Percentiles rank a stretch among this genome's conserved stretches.
Conservation (phyloP, 1,140 invertebrate species). For the Melanaphis sacchari region DNA sequence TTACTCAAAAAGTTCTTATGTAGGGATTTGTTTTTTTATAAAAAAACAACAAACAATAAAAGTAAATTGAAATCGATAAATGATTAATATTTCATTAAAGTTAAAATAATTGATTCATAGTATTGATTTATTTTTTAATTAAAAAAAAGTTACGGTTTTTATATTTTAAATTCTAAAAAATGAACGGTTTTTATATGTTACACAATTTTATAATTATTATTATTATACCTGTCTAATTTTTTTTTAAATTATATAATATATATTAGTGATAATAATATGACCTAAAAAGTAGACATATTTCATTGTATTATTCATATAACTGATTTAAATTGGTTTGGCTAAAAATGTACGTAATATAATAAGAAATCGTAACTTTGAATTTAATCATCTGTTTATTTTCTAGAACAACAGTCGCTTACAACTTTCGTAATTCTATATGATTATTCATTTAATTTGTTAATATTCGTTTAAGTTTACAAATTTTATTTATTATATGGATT, state of each 20-base stretch:
- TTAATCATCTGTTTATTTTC: not conserved
- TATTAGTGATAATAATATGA: not conserved
- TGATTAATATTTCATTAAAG: not conserved
- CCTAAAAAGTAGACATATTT: not conserved
- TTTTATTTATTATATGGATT: not conserved
- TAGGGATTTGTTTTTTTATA: constrained; percentile 5
- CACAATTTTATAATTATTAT: not conserved
- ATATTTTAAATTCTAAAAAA: too few species aligned
- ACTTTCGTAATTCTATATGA: not conserved
- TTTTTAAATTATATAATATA: not conserved
- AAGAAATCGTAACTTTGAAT: not conserved
- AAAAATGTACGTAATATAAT: not conserved
- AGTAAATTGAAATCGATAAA: not conserved
- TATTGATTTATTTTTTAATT: not conserved
- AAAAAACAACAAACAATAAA: not conserved
- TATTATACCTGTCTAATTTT: not conserved
- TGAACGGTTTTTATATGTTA: not conserved
- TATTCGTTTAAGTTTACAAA: not conserved
- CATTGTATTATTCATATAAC: not conserved
- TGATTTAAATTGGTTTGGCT: not conserved
- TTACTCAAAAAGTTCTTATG: not conserved
- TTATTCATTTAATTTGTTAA: not conserved
- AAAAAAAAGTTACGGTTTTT: not conserved
- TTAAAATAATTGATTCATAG: not conserved
- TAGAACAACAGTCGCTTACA: not conserved